Conservation (phyloP, 2,888 invertebrate species). For the Rhamphomyia laevipes region DNA sequence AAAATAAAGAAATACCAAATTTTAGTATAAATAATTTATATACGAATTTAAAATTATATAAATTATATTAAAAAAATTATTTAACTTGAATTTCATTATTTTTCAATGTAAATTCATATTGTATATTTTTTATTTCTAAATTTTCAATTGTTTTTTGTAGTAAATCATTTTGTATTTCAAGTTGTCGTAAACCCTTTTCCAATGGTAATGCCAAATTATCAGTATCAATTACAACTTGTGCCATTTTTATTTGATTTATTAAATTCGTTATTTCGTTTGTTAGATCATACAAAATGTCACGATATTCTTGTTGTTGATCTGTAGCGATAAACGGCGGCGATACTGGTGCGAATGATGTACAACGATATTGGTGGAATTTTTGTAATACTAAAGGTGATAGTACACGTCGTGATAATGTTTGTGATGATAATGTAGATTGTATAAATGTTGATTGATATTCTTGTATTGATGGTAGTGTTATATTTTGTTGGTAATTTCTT, state of each 20-base stretch:
- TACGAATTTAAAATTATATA: constrained; percentile 12
- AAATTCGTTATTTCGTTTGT: constrained; percentile 29
- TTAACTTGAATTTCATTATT: not conserved
- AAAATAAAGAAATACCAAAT: not conserved
- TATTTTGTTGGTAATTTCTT: too few species aligned
- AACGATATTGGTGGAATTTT: too few species aligned
- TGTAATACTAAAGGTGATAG: too few species aligned
- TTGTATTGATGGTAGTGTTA: too few species aligned
- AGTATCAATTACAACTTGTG: constrained; percentile 20
- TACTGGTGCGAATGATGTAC: too few species aligned
- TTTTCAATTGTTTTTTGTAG: constrained; percentile 21
- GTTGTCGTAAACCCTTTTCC: constrained; percentile 19
- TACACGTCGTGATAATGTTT: too few species aligned
- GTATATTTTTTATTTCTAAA: constrained; percentile 8
- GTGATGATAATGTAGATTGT: too few species aligned
- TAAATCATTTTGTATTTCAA: constrained; percentile 24
- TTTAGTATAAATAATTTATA: constrained; percentile 13
- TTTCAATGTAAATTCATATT: constrained; percentile 7
- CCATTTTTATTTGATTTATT: constrained; percentile 28
- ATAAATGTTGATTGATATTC: too few species aligned
- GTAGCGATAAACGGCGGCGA: too few species aligned
- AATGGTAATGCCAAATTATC: constrained; percentile 13
- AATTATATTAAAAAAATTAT: not conserved
- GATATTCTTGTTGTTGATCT: constrained; percentile 19
- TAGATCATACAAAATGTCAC: constrained; percentile 32